Evolutionary conservation across 2,113 vertebrate genomes (phyloP).

Genomic region (Alaudala cheleensis): DNA sequence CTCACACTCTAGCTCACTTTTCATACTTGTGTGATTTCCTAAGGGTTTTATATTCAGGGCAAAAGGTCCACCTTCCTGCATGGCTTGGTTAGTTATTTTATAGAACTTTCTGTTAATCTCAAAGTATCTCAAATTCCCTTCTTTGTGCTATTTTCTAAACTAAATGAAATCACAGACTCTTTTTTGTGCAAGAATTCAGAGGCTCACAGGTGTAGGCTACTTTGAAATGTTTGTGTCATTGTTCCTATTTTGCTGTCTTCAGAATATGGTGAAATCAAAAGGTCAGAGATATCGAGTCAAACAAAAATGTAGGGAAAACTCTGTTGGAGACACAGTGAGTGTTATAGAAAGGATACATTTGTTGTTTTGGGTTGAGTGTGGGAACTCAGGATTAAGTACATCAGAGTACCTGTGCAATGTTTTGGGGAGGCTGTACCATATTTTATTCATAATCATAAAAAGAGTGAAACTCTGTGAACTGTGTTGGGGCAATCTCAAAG

Average conservation of each 20-base stretch:
- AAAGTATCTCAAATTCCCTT: background rate
- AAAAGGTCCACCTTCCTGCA: background rate
- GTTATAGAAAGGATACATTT: background rate
- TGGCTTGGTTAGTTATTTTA: background rate
- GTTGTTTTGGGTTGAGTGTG: background rate
- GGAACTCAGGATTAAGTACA: background rate
- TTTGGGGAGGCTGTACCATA: background rate
- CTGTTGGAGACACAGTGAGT: background rate
- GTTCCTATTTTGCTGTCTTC: background rate
- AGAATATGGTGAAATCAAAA: background rate
- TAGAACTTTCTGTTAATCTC: background rate
- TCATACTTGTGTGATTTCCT: background rate
- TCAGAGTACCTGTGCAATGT: background rate
- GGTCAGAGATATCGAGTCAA: background rate
- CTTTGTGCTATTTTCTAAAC: background rate
- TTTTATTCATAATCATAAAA: background rate
- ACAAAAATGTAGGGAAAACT: background rate
- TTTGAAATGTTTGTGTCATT: background rate
- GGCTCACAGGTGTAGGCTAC: background rate
- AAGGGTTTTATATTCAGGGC: rapidly evolving
- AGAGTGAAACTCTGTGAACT: background rate
- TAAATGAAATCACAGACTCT: background rate
- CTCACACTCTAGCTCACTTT: background rate
- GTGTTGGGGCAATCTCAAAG: background rate
- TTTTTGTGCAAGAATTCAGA: background rate